Percentiles rank a stretch among this genome's conserved stretches.
Evolutionary conservation across 2,113 vertebrate genomes (phyloP).

Genomic region (Gadus macrocephalus): DNA sequence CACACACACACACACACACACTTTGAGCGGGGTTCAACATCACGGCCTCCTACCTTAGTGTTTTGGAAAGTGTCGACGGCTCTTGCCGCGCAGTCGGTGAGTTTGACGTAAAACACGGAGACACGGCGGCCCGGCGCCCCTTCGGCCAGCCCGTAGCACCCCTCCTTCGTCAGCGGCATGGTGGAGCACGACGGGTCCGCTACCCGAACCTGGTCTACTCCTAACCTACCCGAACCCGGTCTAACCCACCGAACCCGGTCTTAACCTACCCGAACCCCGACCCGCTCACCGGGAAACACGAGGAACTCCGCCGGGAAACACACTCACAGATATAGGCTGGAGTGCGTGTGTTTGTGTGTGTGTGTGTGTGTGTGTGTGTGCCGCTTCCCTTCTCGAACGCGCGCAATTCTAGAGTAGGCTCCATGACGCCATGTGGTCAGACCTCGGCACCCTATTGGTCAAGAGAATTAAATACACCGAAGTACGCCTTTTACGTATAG

Average conservation of each 20-base stretch:
- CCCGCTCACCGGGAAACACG: background rate
- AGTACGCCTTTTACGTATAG: constrained; percentile 25
- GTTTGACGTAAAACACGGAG: constrained; percentile 88
- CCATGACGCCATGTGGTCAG: constrained; percentile 54
- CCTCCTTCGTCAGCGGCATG: constrained; percentile 83
- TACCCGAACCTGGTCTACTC: too few species aligned
- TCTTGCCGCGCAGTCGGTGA: constrained; percentile 86
- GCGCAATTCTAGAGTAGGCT: constrained; percentile 61
- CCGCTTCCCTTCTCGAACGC: constrained; percentile 31
- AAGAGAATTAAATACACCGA: constrained; percentile 45
- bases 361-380: background rate
- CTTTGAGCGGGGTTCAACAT: too few species aligned
- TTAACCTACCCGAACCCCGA: too few species aligned
- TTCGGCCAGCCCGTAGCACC: constrained; percentile 83
- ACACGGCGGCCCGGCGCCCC: constrained; percentile 68
- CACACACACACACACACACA: background rate
- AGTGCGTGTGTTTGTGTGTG: background rate
- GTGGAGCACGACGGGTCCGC: background rate
- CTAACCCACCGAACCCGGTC: too few species aligned
- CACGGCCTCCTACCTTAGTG: constrained; percentile 66
- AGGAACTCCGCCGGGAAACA: background rate
- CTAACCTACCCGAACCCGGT: too few species aligned
- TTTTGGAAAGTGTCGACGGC: constrained; percentile 79
- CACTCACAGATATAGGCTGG: background rate
- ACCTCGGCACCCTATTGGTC: constrained; percentile 43